Percentiles rank a stretch among this genome's conserved stretches.
Conservation (phyloP, 1,140 invertebrate species). For the Caenorhabditis latens region DNA sequence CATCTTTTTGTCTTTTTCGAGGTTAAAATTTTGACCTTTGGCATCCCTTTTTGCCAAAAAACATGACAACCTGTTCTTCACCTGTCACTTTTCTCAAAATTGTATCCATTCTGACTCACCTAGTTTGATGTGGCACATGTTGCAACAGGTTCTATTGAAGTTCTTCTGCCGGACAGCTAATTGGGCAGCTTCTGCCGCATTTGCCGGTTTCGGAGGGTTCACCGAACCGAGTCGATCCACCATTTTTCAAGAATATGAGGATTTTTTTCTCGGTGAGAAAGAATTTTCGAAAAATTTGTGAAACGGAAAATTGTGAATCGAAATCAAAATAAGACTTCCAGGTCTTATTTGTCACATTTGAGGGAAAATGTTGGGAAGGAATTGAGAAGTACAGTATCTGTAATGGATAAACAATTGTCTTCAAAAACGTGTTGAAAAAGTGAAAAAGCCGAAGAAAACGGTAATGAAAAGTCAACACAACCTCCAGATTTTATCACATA, state of each 20-base stretch:
- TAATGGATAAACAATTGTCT: no score
- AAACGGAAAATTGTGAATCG: background rate
- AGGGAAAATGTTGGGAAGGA: background rate
- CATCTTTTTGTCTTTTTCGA: background rate
- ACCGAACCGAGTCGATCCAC: slow-evolving; percentile 1
- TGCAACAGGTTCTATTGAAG: slow-evolving; percentile 56
- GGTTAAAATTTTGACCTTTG: background rate
- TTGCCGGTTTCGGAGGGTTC: background rate
- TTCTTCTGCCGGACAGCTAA: slow-evolving; percentile 39
- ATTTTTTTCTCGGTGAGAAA: background rate
- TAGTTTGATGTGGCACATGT: slow-evolving; percentile 57
- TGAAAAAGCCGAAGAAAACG: background rate
- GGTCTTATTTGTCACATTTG: background rate
- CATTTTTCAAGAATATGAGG: background rate
- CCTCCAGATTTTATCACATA: slow-evolving; percentile 19
- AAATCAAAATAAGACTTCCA: no score
- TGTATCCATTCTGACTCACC: slow-evolving; percentile 34
- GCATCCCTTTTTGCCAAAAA: background rate
- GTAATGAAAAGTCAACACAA: background rate
- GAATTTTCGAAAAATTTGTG: background rate
- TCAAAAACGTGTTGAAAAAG: no score
- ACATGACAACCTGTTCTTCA: slow-evolving; percentile 5
- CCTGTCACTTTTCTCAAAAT: slow-evolving; percentile 12
- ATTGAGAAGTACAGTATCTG: background rate
- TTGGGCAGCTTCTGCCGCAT: slow-evolving; percentile 16